Evolutionary conservation across 2,113 vertebrate species (phyloP), one percentile per base, ranked within the genome.

Genomic region (Rhinolophus sinicus): DNA sequence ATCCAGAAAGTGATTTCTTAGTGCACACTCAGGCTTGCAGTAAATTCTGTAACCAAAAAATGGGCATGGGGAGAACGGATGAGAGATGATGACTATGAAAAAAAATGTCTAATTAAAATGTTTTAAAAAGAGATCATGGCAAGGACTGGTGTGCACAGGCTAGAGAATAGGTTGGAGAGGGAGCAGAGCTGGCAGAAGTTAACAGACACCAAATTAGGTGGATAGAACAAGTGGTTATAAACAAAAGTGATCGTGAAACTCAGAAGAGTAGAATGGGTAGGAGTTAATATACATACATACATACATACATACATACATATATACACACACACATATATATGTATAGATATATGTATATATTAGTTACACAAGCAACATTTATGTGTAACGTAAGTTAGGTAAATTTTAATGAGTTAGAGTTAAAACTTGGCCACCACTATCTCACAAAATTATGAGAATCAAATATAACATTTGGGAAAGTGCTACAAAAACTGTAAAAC

Each of bases 1-100:
- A 87, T 81, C 60, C n/a, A 91, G 47, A 97, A 97, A 95, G 72
- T 75, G 94, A 80, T 50, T 95, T 94, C 35, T 90, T 60, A 96
- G 56, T 94, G 15, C 14, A 91, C 5, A 87, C n/a, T 83, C 14
- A 94, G 56, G 85, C 47, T 83, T 97, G 22, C 16, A 75, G 21
- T 93, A 96, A 94, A 90, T 83, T 93, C 18, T 92, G 40, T 82
- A 40, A 93, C 33, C 81, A 65, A 93, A 92, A 91, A 94, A 69
- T n/a, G 18, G 72, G 60, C 33, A 72, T 58, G 44, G 65, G 6
- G 52, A 84, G 40, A 93, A 96, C 64, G 50, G 69, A 10, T 78
- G 58, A 92, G 30, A 94, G 21, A 89, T 44, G 15, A 26, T 92
- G 62, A 93, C 22, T 35, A 87, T 3, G 54, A 73, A 93, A 77